These are phyloP conservation scores for Amphipoea lucens DNA, from an alignment of 2,888 invertebrate species.

Conservation along the genomic window DNA sequence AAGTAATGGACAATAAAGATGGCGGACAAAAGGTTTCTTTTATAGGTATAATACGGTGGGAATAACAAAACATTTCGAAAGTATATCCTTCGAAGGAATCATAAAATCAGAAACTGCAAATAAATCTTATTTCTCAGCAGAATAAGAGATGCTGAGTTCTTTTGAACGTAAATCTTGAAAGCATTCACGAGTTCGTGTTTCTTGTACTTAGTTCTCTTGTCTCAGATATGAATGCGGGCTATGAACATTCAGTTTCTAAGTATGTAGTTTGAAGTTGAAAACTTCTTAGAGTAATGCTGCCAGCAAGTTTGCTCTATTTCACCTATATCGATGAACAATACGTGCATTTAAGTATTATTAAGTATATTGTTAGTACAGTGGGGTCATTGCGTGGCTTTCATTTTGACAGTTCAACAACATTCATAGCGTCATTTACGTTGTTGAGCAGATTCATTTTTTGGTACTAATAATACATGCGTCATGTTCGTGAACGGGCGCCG, in stretches of 20 bases:
- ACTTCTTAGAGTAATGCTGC: neutral
- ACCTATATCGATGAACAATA: too few relatives aligned
- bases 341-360: neutral
- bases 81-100: slow-evolving; percentile 28
- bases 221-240: neutral
- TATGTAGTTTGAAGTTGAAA: slow-evolving; percentile 2
- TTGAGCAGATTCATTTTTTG: neutral
- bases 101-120: slow-evolving; percentile 21
- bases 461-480: too few relatives aligned
- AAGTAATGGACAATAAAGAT: slow-evolving; percentile 47
- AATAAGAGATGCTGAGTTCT: neutral
- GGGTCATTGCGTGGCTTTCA: neutral
- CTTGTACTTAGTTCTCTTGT: neutral
- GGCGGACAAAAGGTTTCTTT: slow-evolving; percentile 43
- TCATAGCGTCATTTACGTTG: neutral
- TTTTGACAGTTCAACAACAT: neutral
- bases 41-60: slow-evolving; percentile 33
- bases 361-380: too few relatives aligned
- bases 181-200: neutral
- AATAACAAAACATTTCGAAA: slow-evolving; percentile 37
- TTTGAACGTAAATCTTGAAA: slow-evolving; percentile 16
- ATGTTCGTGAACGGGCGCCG: too few relatives aligned
- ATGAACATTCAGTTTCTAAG: neutral
- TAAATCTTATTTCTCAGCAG: slow-evolving; percentile 9
- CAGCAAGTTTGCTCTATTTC: neutral